These are phyloP conservation scores for Siphamia tubifer DNA, from an alignment of 2,113 vertebrate species.

Conservation along the genomic window DNA sequence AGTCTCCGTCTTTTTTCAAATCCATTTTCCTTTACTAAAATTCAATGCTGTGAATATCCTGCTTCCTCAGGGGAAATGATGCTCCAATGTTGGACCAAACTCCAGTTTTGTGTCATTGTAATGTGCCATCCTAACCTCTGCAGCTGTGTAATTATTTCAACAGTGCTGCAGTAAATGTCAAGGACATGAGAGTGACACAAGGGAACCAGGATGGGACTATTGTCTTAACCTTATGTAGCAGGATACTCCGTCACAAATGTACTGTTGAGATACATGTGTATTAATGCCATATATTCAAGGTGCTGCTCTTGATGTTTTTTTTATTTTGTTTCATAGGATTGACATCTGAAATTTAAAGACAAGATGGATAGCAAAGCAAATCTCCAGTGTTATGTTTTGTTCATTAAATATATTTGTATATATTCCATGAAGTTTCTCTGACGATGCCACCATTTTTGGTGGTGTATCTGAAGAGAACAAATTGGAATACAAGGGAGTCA, in stretches of 20 bases:
- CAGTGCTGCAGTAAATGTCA: slow-evolving; percentile 58
- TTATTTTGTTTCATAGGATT: no score
- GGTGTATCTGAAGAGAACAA: no score
- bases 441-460: no score
- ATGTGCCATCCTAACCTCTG: not conserved
- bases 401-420: no score
- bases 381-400: no score
- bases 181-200: slow-evolving; percentile 26
- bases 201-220: not conserved
- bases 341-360: no score
- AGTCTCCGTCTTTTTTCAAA: no score
- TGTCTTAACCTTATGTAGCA: not conserved
- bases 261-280: not conserved
- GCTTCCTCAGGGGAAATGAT: not conserved
- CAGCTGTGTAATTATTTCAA: slow-evolving; percentile 41
- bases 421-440: no score
- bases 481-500: no score
- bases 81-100: not conserved
- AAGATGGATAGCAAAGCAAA: no score
- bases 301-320: no score
- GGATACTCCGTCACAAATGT: not conserved
- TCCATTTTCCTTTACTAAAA: no score
- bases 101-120: not conserved
- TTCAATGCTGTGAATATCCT: not conserved
- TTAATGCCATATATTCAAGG: not conserved